Evolutionary conservation across 2,888 invertebrate species (phyloP).

Genomic region (Ephialtes manifestator): DNA sequence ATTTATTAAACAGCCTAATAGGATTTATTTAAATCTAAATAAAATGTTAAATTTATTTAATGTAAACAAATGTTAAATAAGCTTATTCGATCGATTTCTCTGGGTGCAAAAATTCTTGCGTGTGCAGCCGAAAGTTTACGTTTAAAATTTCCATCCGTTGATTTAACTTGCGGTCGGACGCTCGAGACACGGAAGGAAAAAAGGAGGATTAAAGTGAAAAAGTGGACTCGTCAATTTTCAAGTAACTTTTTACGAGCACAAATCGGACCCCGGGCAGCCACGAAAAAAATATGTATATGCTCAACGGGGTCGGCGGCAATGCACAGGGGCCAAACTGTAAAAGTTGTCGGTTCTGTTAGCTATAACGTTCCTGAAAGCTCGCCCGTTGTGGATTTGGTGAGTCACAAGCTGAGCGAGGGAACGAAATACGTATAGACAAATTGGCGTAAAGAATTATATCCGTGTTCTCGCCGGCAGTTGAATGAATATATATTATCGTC

Average conservation of each 20-base stretch:
- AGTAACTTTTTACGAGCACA: neutral
- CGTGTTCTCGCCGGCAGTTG: neutral
- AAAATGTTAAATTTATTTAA: no score
- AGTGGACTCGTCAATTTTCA: slow-evolving; percentile 19
- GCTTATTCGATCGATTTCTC: neutral
- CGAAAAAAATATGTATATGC: slow-evolving; percentile 18
- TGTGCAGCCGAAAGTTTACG: neutral
- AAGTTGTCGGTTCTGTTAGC: slow-evolving; percentile 1
- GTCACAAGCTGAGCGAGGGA: neutral
- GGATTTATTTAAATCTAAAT: no score
- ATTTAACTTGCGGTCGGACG: neutral
- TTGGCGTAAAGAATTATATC: neutral
- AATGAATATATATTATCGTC: slow-evolving; percentile 13
- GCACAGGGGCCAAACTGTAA: neutral
- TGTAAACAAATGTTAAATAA: no score
- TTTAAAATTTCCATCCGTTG: neutral
- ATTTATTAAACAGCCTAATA: no score
- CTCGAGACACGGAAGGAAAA: neutral
- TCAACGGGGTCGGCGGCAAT: neutral
- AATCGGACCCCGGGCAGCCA: neutral
- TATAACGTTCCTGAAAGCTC: slow-evolving; percentile 18
- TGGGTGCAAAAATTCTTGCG: neutral
- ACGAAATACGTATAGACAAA: neutral
- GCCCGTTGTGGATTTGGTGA: slow-evolving; percentile 7
- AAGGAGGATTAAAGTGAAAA: slow-evolving; percentile 9